Evolutionary conservation across 2,888 invertebrate genomes (phyloP).

Genomic region (Apotomis turbidana): DNA sequence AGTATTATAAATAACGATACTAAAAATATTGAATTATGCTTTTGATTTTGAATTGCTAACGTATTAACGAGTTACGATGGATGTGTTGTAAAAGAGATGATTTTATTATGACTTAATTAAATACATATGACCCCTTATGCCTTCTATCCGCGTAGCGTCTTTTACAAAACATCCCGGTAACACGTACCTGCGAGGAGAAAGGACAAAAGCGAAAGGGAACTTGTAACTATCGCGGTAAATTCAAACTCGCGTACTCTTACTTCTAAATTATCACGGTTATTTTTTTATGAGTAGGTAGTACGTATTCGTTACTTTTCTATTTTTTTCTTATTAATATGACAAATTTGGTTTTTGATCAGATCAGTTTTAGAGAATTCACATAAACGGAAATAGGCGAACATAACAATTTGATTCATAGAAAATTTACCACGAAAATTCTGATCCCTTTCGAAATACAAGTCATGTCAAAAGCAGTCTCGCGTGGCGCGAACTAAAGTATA

Average conservation of each 20-base stretch:
- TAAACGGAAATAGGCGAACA: not conserved
- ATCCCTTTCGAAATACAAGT: not conserved
- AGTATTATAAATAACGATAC: constrained; percentile 30
- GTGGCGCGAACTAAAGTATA: not conserved
- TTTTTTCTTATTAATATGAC: too few species aligned
- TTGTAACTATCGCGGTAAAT: constrained; percentile 3
- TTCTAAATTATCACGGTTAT: too few species aligned
- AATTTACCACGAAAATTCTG: constrained; percentile 12
- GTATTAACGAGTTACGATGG: constrained; percentile 11
- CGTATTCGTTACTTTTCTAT: too few species aligned
- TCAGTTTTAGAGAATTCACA: not conserved
- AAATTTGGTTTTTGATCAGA: not conserved
- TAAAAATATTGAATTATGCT: constrained; percentile 26
- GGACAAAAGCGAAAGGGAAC: not conserved
- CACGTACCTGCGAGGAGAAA: constrained; percentile 40
- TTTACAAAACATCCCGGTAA: constrained; percentile 51
- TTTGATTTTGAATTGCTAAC: constrained; percentile 14
- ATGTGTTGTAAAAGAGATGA: constrained; percentile 22
- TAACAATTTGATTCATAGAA: not conserved
- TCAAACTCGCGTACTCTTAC: not conserved
- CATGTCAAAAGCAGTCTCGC: not conserved
- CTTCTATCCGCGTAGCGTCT: constrained; percentile 30
- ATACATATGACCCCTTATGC: constrained; percentile 31
- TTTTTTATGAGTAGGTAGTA: too few species aligned
- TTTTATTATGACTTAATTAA: constrained; percentile 31